Evolutionary conservation across 2,797 vertebrate genomes (phyloP), one percentile per base, ranked within the genome.

Genomic region (Chromis chromis): DNA sequence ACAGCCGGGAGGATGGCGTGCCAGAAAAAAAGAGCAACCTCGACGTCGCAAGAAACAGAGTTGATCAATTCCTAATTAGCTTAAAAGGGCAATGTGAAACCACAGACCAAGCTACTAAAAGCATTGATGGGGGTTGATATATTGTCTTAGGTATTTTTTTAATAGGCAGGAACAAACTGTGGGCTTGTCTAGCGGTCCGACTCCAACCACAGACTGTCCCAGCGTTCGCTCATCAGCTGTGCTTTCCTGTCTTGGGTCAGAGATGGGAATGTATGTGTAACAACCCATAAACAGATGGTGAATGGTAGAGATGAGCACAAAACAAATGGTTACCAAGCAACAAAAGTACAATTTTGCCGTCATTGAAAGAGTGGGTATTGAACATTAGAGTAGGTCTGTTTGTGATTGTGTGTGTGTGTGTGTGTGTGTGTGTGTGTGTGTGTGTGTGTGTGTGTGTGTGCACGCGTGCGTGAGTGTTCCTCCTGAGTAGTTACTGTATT

Each of bases 291-390:
- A 86, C 82, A 89, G 78, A 79, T 82, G 78, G 81, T 62, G 56
- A 83, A 78, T 58, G 63, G 27, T 46, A 62, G 80, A 84, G 71
- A 85, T 66, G 40, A 81, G 80, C 78, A 79, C 71, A 81, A 88
- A 90, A 91, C 82, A 89, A 91, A 85, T 72, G 58, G 93, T 93
- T 83, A 84, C 92, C 78, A 83, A 76, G 92, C 91, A 93, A 93
- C 91, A 77, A 77, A 86, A 79, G 70, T 83, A 84, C 17, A 65
- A 85, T 85, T 91, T 88, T 89, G 86, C 86, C 81, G 71, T 78
- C 65, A 60, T 46, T 62, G 71, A 87, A 84, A 70, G 52, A 79
- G 73, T 76, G 69, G 55, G 50, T 72, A 57, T 69, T 65, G 78
- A 79, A 63, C 74, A 62, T 79, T 76, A 65, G 67, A 74, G 70